Evolutionary conservation across 2,888 invertebrate genomes (phyloP).

Genomic region (Dasysyrphus albostriatus): DNA sequence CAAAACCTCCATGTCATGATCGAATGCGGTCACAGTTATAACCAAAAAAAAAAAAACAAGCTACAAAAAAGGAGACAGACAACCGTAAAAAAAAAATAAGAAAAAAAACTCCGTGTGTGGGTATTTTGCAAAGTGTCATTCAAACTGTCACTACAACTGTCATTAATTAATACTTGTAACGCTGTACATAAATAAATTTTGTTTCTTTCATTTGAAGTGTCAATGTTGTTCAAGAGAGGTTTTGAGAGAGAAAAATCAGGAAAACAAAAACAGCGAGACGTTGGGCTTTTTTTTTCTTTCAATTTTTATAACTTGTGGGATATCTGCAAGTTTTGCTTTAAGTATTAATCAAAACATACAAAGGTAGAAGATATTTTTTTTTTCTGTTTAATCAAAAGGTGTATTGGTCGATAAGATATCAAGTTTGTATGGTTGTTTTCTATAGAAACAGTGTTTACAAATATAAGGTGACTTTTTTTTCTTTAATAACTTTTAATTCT

Average conservation of each 20-base stretch:
- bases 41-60: slow-evolving; percentile 29
- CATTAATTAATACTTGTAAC: slow-evolving; percentile 41
- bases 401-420: slow-evolving; percentile 64
- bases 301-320: slow-evolving; percentile 12
- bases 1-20: slow-evolving; percentile 15
- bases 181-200: slow-evolving; percentile 20
- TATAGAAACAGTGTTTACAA: slow-evolving; percentile 24
- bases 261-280: slow-evolving; percentile 22
- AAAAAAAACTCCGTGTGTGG: slow-evolving; percentile 52
- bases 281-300: slow-evolving; percentile 6
- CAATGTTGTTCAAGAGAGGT: slow-evolving; percentile 14
- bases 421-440: slow-evolving; percentile 35
- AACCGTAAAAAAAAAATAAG: slow-evolving; percentile 24
- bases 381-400: slow-evolving; percentile 51
- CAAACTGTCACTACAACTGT: slow-evolving; percentile 61
- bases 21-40: slow-evolving; percentile 32
- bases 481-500: slow-evolving; percentile 8
- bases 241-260: slow-evolving; percentile 18
- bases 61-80: slow-evolving; percentile 4
- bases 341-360: not conserved
- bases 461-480: slow-evolving; percentile 35
- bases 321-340: slow-evolving; percentile 32
- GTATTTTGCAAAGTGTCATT: slow-evolving; percentile 64
- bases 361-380: slow-evolving; percentile 2
- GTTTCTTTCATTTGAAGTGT: slow-evolving; percentile 17